Evolutionary conservation across 2,113 vertebrate genomes (phyloP), one percentile per base, ranked within the genome.

Genomic region (Gymnocephalus cernua): DNA sequence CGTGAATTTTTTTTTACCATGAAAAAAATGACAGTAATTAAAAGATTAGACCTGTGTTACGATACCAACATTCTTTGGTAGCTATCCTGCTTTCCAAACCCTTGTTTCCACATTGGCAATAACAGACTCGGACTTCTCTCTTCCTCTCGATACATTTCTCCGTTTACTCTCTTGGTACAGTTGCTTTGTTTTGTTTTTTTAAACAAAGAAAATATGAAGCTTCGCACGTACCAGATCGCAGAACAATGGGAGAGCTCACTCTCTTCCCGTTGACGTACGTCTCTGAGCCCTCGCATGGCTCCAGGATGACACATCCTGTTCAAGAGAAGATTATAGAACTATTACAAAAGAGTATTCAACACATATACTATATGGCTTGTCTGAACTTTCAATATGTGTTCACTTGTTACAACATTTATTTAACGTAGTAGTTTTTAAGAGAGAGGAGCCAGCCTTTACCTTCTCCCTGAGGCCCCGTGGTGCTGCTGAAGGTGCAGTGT

Each of bases 231-330:
- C 98, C 98, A 93, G 98, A 99, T 61, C 96, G 96, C 71, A 99
- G 94, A 77, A 98, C 56, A 29, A 95, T 98, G 57, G 96, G 94
- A 57, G 97, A 96, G 0, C 95, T 97, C 87, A 99, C 97, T 83
- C 96, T 97, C 90, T 99, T 99, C 70, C 98, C 98, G 0, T 99
- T 99, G 89, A 99, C 98, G 0, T 99, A 99, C 0, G 96, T 99
- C 93, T 99, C 97, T 0, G 98, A 94, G 0, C 95, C 97, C 35
- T 98, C 97, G 35, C 98, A 99, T 1, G 97, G 97, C 84, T 99
- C 98, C 83, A 99, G 90, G 38, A 97, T 94, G 68, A 99, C 96
- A 32, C 89, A 90, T 71, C 93, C 93, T 94, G 65, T 81, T 78
- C 12, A 15, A 81, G 50, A 77, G 25, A 67, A 79, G 12, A 8